phyloP scores from a whole-genome alignment of 2,797 vertebrate species.

The Hemibagrus guttatus region DNA sequence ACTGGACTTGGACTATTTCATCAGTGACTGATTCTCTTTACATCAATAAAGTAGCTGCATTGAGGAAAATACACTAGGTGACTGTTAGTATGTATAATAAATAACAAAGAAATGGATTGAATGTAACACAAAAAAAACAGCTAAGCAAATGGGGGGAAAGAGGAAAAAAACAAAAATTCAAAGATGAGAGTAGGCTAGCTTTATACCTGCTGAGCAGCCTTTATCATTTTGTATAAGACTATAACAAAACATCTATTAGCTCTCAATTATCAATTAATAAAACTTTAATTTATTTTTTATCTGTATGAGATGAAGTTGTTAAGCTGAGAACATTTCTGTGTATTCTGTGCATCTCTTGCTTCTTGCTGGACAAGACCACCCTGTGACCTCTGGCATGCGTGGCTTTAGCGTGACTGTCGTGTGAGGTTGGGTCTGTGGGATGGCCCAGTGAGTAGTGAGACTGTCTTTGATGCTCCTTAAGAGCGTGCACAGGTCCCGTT shows the following conservation, averaged over 20 bases:
- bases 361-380: no score
- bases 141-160: not conserved
- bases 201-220: not conserved
- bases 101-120: not conserved
- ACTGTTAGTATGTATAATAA: not conserved
- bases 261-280: not conserved
- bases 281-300: not conserved
- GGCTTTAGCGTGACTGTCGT: no score
- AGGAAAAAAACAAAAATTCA: not conserved
- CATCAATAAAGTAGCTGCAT: not conserved
- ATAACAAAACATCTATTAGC: not conserved
- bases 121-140: no score
- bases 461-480: no score
- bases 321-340: not conserved
- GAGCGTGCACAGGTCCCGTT: no score
- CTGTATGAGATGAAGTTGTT: not conserved
- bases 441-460: no score
- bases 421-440: no score
- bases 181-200: not conserved
- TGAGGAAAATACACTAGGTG: not conserved
- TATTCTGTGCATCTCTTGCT: no score
- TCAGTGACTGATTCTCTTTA: not conserved
- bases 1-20: not conserved
- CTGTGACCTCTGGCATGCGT: no score
- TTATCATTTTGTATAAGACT: not conserved